Evolutionary conservation across 1,140 invertebrate species (phyloP).

Genomic region (Bombus picipes): DNA sequence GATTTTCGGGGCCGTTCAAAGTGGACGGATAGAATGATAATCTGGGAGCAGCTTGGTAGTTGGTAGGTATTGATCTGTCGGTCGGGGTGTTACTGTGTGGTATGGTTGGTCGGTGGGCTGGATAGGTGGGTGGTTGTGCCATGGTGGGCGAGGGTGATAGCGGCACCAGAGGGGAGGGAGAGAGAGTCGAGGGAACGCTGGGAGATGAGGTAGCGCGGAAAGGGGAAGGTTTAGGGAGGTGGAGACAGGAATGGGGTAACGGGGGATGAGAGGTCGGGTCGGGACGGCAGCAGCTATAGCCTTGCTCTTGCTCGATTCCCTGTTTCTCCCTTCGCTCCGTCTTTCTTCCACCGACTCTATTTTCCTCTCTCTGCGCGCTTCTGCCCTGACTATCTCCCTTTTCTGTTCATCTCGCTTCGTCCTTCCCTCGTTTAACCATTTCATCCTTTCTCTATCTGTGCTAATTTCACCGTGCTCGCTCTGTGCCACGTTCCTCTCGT

Average conservation of each 20-base stretch:
- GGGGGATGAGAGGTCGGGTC: slow-evolving; percentile 68
- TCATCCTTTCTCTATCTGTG: slow-evolving; percentile 48
- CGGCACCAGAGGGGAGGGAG: slow-evolving; percentile 30
- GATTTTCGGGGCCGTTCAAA: slow-evolving; percentile 72
- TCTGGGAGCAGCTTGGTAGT: slow-evolving; percentile 77
- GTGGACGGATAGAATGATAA: slow-evolving; percentile 78
- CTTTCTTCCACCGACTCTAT: slow-evolving; percentile 13
- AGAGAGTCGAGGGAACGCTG: slow-evolving; percentile 31
- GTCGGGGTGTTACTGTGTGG: slow-evolving; percentile 77
- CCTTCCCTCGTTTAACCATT: slow-evolving; percentile 12
- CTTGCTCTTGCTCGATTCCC: slow-evolving; percentile 46
- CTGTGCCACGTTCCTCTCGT: not conserved
- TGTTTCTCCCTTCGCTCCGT: not conserved
- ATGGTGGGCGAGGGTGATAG: slow-evolving; percentile 67
- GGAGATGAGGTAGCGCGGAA: slow-evolving; percentile 49
- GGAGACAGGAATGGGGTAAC: slow-evolving; percentile 66
- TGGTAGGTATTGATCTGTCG: slow-evolving; percentile 80
- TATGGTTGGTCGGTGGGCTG: slow-evolving; percentile 70
- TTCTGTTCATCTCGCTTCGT: not conserved
- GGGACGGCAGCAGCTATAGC: slow-evolving; percentile 68
- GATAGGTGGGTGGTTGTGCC: slow-evolving; percentile 71
- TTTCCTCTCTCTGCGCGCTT: not conserved
- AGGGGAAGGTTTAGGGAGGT: slow-evolving; percentile 47
- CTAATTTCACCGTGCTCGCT: slow-evolving; percentile 41
- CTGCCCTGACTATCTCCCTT: too few species aligned